Conservation (phyloP, 1,140 invertebrate genomes). For the Drosophila kepulauana region DNA sequence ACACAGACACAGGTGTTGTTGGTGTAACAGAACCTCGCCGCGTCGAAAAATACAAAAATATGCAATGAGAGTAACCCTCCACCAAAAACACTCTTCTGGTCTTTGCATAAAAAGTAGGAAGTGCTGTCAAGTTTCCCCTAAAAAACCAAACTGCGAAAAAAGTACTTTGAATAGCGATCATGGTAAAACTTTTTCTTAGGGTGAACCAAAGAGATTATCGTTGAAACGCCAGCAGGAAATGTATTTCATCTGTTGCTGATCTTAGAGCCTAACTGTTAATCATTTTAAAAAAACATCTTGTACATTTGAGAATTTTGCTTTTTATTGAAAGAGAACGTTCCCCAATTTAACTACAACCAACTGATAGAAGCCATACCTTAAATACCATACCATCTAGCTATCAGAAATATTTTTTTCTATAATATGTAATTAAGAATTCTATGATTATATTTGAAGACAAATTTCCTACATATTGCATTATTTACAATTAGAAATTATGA, state of each 20-base stretch:
- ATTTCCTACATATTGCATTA: too few species aligned
- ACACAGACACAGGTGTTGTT: slow-evolving; percentile 3
- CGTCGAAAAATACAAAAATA: slow-evolving; percentile 14
- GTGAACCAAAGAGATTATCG: neutral
- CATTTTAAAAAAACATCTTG: too few species aligned
- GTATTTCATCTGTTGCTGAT: neutral
- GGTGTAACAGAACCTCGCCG: slow-evolving; percentile 30
- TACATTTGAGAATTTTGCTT: too few species aligned
- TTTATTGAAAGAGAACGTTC: too few species aligned
- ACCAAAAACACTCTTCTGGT: neutral
- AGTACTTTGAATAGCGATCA: slow-evolving; percentile 5
- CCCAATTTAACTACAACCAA: too few species aligned
- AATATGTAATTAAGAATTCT: too few species aligned
- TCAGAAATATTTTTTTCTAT: too few species aligned
- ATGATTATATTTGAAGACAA: too few species aligned
- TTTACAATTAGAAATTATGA: too few species aligned
- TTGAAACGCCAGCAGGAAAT: too few species aligned
- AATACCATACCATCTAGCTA: too few species aligned
- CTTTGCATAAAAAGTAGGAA: slow-evolving; percentile 17
- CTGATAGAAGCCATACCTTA: too few species aligned
- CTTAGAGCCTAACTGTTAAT: neutral
- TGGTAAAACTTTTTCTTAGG: slow-evolving; percentile 7
- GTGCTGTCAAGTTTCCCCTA: slow-evolving; percentile 10
- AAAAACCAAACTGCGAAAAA: neutral
- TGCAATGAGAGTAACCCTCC: slow-evolving; percentile 26